Evolutionary conservation across 2,113 vertebrate genomes (phyloP).

Genomic region (Colossoma macropomum): DNA sequence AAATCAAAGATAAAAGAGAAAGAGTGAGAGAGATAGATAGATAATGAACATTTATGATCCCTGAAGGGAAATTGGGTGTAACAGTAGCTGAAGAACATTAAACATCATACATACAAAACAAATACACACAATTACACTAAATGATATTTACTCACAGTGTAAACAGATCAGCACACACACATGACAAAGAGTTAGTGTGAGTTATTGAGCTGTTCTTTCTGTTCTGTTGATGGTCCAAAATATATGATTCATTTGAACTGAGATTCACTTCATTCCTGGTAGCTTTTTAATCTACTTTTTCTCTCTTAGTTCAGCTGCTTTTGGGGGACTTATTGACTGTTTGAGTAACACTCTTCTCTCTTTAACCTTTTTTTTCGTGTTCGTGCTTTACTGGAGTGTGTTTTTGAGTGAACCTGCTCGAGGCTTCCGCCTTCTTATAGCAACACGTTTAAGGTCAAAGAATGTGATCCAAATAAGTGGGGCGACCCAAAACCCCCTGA

Average conservation of each 20-base stretch:
- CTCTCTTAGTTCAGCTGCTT: not conserved
- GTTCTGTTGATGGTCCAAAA: not conserved
- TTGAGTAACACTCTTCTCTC: not conserved
- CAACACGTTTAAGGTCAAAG: conserved; percentile 19
- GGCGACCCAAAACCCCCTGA: not conserved
- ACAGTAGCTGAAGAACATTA: too few relatives aligned
- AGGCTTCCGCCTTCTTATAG: not conserved
- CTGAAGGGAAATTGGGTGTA: too few relatives aligned
- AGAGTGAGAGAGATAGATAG: too few relatives aligned
- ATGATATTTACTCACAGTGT: too few relatives aligned
- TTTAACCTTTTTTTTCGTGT: not conserved
- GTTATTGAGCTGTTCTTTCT: too few relatives aligned
- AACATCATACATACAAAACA: too few relatives aligned
- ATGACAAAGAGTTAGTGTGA: too few relatives aligned
- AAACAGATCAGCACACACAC: too few relatives aligned
- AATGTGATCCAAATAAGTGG: conserved; percentile 28
- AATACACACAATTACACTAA: too few relatives aligned
- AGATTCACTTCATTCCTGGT: not conserved
- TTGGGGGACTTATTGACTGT: not conserved
- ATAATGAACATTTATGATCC: too few relatives aligned
- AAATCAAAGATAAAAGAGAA: too few relatives aligned
- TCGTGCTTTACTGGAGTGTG: not conserved
- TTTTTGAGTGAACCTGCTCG: not conserved
- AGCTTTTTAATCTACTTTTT: conserved; percentile 8
- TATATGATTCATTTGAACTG: too few relatives aligned